Evolutionary conservation across 2,113 vertebrate genomes (phyloP).

Genomic region (Tympanuchus pallidicinctus): DNA sequence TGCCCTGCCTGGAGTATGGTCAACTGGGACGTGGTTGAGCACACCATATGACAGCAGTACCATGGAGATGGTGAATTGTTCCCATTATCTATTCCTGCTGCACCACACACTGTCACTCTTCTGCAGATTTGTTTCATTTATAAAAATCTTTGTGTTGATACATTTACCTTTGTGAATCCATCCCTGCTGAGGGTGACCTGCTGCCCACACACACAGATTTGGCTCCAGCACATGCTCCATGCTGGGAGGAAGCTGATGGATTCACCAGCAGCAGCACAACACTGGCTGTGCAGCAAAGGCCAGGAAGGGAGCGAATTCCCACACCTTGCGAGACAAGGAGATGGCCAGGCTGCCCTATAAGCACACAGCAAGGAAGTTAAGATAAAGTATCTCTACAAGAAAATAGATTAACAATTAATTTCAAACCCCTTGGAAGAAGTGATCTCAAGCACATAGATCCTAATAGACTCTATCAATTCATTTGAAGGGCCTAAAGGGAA

Average conservation of each 20-base stretch:
- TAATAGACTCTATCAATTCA: background rate
- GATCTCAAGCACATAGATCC: background rate
- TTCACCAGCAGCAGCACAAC: fast-evolving
- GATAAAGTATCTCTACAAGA: fast-evolving
- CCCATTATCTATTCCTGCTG: background rate
- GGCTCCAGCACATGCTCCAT: fast-evolving
- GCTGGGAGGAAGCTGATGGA: background rate
- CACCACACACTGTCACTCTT: background rate
- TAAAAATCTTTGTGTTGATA: fast-evolving
- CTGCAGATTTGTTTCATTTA: background rate
- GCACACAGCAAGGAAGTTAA: background rate
- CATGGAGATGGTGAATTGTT: background rate
- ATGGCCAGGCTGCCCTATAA: background rate
- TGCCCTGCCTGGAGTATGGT: fast-evolving
- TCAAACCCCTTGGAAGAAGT: background rate
- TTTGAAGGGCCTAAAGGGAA: background rate
- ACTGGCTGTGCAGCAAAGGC: background rate
- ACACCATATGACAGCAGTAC: too few relatives aligned
- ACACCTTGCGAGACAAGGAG: background rate
- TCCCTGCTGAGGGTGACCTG: fast-evolving
- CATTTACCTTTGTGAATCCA: background rate
- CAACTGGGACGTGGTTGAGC: fast-evolving
- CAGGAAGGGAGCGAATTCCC: background rate
- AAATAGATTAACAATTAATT: background rate
- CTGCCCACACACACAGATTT: fast-evolving